Percentiles rank a stretch among this genome's conserved stretches.
These are phyloP conservation scores for Halcyon leucocephala DNA, from an alignment of 2,797 vertebrate genomes.

Conservation along the genomic window DNA sequence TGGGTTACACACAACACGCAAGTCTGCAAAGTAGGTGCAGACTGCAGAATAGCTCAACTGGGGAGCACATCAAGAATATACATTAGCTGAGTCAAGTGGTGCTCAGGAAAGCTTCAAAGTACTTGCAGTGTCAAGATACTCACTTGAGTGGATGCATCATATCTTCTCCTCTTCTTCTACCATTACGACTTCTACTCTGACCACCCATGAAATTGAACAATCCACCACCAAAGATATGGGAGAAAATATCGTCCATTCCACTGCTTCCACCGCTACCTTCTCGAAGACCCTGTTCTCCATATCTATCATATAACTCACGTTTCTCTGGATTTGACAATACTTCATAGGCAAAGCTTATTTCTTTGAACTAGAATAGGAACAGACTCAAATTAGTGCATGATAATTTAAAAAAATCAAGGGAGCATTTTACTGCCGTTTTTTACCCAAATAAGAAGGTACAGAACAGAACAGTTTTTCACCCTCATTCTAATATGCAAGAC, in stretches of 20 bases:
- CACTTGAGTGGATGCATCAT: slow-evolving; percentile 99
- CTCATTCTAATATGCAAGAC: not conserved
- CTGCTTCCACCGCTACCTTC: slow-evolving; percentile 94
- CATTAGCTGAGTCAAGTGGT: not conserved
- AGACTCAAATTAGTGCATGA: not conserved
- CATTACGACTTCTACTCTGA: slow-evolving; percentile 92
- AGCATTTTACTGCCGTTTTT: not conserved
- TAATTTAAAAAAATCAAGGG: not conserved
- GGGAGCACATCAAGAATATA: not conserved
- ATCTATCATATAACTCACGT: slow-evolving; percentile 94
- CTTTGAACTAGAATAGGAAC: slow-evolving; percentile 89
- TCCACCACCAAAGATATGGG: slow-evolving; percentile 97
- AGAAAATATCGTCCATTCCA: slow-evolving; percentile 99
- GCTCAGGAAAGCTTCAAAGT: not conserved
- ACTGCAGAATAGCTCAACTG: not conserved
- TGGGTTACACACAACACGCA: not conserved
- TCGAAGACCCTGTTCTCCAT: slow-evolving; percentile 96
- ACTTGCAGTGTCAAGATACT: slow-evolving; percentile 45
- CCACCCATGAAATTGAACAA: slow-evolving; percentile 98
- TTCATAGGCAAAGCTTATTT: slow-evolving; percentile 99
- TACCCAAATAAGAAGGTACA: not conserved
- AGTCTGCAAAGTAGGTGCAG: not conserved
- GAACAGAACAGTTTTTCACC: not conserved
- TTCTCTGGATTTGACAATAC: slow-evolving; percentile 97
- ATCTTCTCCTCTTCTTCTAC: slow-evolving; percentile 95